Base-by-base conservation (phyloP, 1,140 invertebrate species). In the Nomia melanderi region DNA sequence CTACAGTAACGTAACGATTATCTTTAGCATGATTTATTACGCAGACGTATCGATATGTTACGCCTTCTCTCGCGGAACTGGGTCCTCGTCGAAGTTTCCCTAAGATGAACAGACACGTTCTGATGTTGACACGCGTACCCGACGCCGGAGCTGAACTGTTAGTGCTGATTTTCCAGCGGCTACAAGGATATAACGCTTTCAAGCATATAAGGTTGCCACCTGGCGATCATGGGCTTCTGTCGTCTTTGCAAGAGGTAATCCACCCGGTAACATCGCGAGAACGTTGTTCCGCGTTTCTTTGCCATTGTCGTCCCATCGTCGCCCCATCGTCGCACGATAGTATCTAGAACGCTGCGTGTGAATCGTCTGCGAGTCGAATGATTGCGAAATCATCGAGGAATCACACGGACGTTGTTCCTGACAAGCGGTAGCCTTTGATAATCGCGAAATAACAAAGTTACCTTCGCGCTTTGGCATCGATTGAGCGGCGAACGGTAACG, bases 111-210 rank as follows among this genome's bases (percentile, higher is more conserved):
- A 89, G 93, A 66, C 89, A 94, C 79, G 90, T 94, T 11, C 77
- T 96, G 8, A 94, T 96, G 90, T 93, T 95, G 77, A 96, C 95
- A 75, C 90, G 94, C 47, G 92, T 95, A 57, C 95, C 95, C 2
- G 94, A 94, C 69, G 93, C 94, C 33, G 95, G 95, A 7, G 93
- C 93, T n/a, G 95, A 95, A 82, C 91, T 95, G 76, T 85, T 96
- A n/a, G 93, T 95, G 4, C 86, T 95, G n/a, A 88, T 96, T 7
- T 82, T 96, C 9, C 93, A 95, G 77, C 93, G 93, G 87, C 88
- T 96, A 29, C 93, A 95, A 77, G 93, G 93, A 20, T 88, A 84
- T 67, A 95, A 96, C 84, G 93, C 92, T 70, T 96, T 95, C 83
- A 93, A 93, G 66, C 95, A 96, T 82, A 91, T 95, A 60, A 86